phyloP scores from a whole-genome alignment of 2,113 vertebrate species.

The Haliaeetus leucogaster region DNA sequence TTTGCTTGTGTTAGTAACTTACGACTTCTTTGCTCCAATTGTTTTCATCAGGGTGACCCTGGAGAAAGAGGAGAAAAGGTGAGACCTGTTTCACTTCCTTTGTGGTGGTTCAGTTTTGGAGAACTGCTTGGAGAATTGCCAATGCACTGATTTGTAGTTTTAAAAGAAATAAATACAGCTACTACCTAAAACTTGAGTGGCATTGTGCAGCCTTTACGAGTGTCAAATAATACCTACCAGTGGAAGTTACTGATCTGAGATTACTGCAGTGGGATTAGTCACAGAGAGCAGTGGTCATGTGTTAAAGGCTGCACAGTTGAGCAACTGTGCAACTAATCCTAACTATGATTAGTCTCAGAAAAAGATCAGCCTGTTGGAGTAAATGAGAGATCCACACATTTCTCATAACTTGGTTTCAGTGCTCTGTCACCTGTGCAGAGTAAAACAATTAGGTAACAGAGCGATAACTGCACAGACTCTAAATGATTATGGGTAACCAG shows the following conservation, averaged over 20 bases:
- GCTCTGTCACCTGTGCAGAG: neutral
- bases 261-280: neutral
- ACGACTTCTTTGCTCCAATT: neutral
- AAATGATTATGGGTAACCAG: neutral
- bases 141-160: neutral
- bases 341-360: neutral
- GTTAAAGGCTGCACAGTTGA: neutral
- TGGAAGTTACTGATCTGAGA: neutral
- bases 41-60: conserved; percentile 87
- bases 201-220: neutral
- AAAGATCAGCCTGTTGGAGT: neutral
- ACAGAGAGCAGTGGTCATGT: neutral
- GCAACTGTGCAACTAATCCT: neutral
- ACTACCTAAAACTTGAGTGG: neutral
- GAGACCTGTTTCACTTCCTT: conserved; percentile 45
- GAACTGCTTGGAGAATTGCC: neutral
- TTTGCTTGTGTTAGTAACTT: neutral
- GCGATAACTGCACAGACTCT: neutral
- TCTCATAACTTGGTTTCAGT: neutral
- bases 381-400: neutral
- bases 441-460: neutral
- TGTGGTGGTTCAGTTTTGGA: neutral
- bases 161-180: neutral
- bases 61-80: conserved; percentile 96
- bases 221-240: neutral